Evolutionary conservation across 2,888 invertebrate species (phyloP).

Genomic region (Osmoderma eremita): DNA sequence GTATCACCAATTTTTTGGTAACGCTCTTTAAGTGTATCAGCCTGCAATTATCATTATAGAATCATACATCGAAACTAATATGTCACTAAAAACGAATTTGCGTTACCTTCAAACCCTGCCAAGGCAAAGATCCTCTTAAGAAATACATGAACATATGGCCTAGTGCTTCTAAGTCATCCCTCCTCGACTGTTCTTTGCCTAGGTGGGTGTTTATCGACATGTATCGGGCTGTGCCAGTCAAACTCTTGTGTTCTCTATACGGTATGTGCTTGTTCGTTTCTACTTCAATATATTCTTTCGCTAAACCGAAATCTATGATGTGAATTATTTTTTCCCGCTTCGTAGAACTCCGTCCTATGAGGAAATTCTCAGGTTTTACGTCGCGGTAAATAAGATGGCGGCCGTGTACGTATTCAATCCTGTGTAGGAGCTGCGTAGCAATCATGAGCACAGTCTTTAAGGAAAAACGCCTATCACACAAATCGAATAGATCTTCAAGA

Average conservation of each 20-base stretch:
- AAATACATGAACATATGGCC: slow-evolving; percentile 99
- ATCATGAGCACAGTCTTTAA: slow-evolving; percentile 79
- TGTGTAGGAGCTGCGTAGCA: slow-evolving; percentile 80
- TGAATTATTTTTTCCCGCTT: slow-evolving; percentile 99
- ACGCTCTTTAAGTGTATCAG: slow-evolving; percentile 98
- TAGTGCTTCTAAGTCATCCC: slow-evolving; percentile 98
- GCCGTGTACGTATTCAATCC: slow-evolving; percentile 99
- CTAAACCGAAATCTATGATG: slow-evolving; percentile 99
- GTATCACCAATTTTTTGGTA: slow-evolving; percentile 99
- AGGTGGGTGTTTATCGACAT: slow-evolving; percentile 99
- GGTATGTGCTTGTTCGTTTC: slow-evolving; percentile 99
- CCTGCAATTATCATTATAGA: slow-evolving; percentile 59
- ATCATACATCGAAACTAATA: too few relatives aligned
- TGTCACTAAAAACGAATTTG: slow-evolving; percentile 1
- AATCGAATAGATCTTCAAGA: slow-evolving; percentile 77
- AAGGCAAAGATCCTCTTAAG: slow-evolving; percentile 97
- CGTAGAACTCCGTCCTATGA: slow-evolving; percentile 97
- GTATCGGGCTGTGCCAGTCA: slow-evolving; percentile 99
- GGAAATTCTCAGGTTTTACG: slow-evolving; percentile 99
- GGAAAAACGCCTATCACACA: slow-evolving; percentile 76
- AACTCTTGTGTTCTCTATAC: slow-evolving; percentile 99
- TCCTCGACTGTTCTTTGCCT: slow-evolving; percentile 99
- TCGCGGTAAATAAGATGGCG: slow-evolving; percentile 99
- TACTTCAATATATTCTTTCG: slow-evolving; percentile 99
- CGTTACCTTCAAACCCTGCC: slow-evolving; percentile 94